phyloP scores from a whole-genome alignment of 2,888 invertebrate species.

The Campopleginae sp. region DNA sequence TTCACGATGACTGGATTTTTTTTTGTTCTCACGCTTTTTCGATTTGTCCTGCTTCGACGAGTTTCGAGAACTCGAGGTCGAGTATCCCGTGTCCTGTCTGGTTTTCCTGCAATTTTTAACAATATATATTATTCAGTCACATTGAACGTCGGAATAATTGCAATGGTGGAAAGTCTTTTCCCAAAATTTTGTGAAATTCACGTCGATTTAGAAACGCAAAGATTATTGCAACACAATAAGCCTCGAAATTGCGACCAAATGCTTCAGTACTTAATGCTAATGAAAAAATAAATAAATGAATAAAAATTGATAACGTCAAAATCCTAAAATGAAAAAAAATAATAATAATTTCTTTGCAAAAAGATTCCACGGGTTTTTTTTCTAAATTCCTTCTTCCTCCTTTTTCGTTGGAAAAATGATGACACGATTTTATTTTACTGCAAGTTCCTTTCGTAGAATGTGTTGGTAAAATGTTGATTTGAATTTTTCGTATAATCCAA shows the following conservation, averaged over 20 bases:
- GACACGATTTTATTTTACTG: too few relatives aligned
- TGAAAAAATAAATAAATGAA: too few relatives aligned
- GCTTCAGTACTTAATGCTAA: background rate
- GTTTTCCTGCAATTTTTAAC: conserved; percentile 78
- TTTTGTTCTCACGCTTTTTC: conserved; percentile 73
- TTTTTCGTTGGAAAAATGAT: too few relatives aligned
- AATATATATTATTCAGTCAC: background rate
- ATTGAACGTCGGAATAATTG: background rate
- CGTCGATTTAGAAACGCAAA: background rate
- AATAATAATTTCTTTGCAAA: background rate
- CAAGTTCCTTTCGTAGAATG: too few relatives aligned
- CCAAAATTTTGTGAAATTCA: background rate
- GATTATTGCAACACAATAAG: too few relatives aligned
- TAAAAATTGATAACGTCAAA: too few relatives aligned
- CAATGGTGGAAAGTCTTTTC: background rate
- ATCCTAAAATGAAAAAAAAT: background rate
- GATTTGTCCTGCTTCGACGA: conserved; percentile 81
- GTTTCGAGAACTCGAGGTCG: conserved; percentile 88
- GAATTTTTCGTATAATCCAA: too few relatives aligned
- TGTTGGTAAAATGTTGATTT: too few relatives aligned
- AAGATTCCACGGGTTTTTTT: background rate
- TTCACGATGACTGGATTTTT: conserved; percentile 71
- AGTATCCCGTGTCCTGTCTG: conserved; percentile 89
- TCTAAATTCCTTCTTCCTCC: too few relatives aligned
- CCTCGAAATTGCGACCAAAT: background rate